Conservation (phyloP, 2,113 vertebrate genomes). For the Heliornis fulica region DNA sequence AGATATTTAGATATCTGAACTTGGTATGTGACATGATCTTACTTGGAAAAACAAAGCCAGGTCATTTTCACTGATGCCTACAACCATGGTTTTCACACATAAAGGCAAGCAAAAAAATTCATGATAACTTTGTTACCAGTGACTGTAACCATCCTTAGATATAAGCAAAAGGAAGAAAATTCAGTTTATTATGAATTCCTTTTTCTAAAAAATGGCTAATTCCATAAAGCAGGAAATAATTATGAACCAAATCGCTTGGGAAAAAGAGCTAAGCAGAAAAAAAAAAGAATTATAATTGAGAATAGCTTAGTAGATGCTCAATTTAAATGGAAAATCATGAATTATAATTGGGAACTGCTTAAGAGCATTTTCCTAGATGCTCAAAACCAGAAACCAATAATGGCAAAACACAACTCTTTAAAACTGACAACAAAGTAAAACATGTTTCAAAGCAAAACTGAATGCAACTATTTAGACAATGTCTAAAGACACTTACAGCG, state of each 20-base stretch:
- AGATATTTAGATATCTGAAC: not conserved
- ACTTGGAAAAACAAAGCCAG: not conserved
- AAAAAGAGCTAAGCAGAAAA: not conserved
- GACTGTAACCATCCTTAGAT: not conserved
- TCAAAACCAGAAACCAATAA: not conserved
- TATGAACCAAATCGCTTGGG: not conserved
- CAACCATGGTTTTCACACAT: not conserved
- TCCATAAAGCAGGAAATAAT: slow-evolving; percentile 1
- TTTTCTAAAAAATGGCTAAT: not conserved
- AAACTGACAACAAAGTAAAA: not conserved
- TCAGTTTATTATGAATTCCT: not conserved
- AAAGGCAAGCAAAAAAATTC: not conserved
- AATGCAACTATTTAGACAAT: not conserved
- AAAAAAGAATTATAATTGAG: not conserved
- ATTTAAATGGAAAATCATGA: slow-evolving; percentile 23
- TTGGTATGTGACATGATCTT: not conserved
- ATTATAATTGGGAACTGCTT: not conserved
- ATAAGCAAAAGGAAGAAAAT: not conserved
- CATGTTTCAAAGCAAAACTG: not conserved
- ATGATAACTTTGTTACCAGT: not conserved
- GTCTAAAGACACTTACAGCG: not conserved
- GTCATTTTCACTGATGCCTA: not conserved
- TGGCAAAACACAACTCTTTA: not conserved
- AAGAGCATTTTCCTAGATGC: not conserved
- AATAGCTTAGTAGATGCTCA: not conserved